Evolutionary conservation across 2,113 vertebrate species (phyloP).

Genomic region (Rhadina sibilatrix): DNA sequence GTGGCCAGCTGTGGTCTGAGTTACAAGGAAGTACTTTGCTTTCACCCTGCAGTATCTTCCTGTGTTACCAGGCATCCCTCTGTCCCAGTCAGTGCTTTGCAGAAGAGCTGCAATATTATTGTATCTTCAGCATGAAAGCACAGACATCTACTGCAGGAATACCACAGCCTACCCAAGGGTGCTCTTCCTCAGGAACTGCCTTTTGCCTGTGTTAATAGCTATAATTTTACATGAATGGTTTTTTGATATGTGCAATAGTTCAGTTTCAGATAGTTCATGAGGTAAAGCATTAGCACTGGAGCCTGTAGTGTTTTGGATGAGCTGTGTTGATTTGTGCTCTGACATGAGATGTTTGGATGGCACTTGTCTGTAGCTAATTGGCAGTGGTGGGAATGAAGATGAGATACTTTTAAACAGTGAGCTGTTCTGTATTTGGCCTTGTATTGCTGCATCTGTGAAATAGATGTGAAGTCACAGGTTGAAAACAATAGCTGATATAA

Average conservation of each 20-base stretch:
- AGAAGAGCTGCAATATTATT: background rate
- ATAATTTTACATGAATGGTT: background rate
- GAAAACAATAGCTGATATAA: background rate
- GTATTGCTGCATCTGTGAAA: fast-evolving
- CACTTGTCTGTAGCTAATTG: background rate
- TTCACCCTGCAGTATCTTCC: background rate
- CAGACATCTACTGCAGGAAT: background rate
- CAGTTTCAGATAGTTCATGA: background rate
- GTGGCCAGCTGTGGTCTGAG: background rate
- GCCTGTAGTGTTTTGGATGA: background rate
- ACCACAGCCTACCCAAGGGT: background rate
- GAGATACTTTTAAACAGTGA: background rate
- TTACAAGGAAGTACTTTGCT: fast-evolving
- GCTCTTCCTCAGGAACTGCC: background rate
- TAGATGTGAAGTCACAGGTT: background rate
- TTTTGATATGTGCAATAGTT: background rate
- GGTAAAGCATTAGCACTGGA: background rate
- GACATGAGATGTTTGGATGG: background rate
- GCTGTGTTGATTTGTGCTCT: background rate
- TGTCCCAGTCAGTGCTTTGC: background rate
- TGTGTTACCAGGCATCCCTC: background rate
- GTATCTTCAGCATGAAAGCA: background rate
- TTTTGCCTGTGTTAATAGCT: background rate
- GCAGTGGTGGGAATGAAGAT: background rate
- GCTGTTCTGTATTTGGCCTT: background rate